A percentile compares a stretch with the other conserved stretches of the same genome.
Conservation (phyloP, 2,113 vertebrate species). For the Sisor rabdophorus region DNA sequence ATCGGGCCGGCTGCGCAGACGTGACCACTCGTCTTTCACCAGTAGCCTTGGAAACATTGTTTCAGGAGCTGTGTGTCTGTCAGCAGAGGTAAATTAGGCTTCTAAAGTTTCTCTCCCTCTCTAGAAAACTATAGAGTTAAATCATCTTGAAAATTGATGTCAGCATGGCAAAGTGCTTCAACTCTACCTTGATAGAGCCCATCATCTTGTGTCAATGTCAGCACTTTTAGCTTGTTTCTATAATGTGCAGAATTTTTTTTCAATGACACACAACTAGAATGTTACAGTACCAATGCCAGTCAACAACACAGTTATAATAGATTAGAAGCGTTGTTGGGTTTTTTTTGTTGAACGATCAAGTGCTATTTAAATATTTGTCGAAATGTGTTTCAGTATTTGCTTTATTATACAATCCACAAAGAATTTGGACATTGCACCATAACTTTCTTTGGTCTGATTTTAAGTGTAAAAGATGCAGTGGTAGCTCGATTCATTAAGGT, state of each 20-base stretch:
- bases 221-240: slow-evolving; percentile 65
- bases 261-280: slow-evolving; percentile 23
- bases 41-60: slow-evolving; percentile 82
- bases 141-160: slow-evolving; percentile 82
- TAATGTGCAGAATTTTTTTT: slow-evolving; percentile 54
- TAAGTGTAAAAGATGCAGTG: no score
- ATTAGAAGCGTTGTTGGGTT: not conserved
- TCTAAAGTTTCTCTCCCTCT: slow-evolving; percentile 72
- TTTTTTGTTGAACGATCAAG: not conserved
- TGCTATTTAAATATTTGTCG: not conserved
- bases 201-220: slow-evolving; percentile 77
- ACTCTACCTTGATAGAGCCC: slow-evolving; percentile 72
- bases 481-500: no score
- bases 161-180: slow-evolving; percentile 73
- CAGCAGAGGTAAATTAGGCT: slow-evolving; percentile 76
- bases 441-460: not conserved
- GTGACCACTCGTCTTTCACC: slow-evolving; percentile 78
- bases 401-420: not conserved
- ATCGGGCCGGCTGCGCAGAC: slow-evolving; percentile 74
- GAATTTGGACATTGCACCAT: not conserved
- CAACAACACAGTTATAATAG: slow-evolving; percentile 2
- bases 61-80: slow-evolving; percentile 71
- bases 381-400: not conserved
- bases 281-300: slow-evolving; percentile 10
- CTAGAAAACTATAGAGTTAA: slow-evolving; percentile 70